Percentiles rank a stretch among this genome's conserved stretches.
Conservation (phyloP, 2,797 vertebrate genomes). For the Karalla daura region DNA sequence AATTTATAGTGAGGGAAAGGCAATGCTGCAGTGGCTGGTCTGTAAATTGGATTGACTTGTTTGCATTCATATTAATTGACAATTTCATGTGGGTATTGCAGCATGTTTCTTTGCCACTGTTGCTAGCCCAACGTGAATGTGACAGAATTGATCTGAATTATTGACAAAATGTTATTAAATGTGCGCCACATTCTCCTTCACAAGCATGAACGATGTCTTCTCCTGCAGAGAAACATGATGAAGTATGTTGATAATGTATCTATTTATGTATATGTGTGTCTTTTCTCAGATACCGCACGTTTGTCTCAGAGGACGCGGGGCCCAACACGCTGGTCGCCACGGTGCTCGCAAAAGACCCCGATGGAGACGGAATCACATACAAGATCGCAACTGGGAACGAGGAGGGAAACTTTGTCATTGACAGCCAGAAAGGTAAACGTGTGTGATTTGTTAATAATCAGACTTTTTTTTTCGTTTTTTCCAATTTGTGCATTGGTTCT, state of each 20-base stretch:
- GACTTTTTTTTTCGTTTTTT: background rate
- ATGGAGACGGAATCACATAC: conserved; percentile 90
- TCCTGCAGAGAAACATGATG: background rate
- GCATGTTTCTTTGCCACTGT: background rate
- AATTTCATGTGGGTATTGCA: background rate
- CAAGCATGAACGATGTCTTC: background rate
- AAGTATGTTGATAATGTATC: conserved; percentile 12
- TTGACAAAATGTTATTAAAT: background rate
- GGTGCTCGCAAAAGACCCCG: conserved; percentile 90
- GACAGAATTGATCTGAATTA: conserved; percentile 5
- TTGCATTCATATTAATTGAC: background rate
- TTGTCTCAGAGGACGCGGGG: conserved; percentile 92
- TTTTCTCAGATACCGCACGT: conserved; percentile 88
- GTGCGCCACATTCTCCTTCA: conserved; percentile 14
- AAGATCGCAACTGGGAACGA: conserved; percentile 88
- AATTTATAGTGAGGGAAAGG: background rate
- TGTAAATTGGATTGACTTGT: background rate
- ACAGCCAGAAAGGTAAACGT: conserved; percentile 89
- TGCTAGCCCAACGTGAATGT: background rate
- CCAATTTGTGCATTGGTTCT: background rate
- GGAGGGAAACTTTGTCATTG: conserved; percentile 91
- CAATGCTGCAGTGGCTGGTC: background rate
- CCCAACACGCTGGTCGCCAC: conserved; percentile 91
- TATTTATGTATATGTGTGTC: conserved; percentile 19
- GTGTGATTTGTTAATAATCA: background rate